Evolutionary conservation across 2,113 vertebrate species (phyloP).

Genomic region (Parus major): DNA sequence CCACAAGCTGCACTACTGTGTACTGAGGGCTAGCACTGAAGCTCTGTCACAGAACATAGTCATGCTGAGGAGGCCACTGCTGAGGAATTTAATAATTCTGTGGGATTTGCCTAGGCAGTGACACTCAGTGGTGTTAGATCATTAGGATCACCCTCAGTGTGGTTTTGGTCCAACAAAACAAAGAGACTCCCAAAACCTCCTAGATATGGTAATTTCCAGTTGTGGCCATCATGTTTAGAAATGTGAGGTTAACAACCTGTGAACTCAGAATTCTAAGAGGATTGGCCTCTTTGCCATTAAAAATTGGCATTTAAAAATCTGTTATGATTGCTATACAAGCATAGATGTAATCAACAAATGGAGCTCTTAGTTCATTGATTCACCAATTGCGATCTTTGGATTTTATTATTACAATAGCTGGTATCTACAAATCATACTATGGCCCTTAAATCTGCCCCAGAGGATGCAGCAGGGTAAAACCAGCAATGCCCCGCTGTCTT

Average conservation of each 20-base stretch:
- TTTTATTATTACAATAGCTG: neutral
- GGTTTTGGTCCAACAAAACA: neutral
- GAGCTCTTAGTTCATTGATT: neutral
- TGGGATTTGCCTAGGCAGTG: neutral
- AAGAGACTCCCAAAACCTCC: neutral
- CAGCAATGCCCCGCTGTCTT: neutral
- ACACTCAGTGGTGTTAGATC: accelerated
- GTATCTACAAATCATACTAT: neutral
- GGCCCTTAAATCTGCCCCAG: neutral
- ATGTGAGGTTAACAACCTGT: neutral
- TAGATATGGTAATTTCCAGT: neutral
- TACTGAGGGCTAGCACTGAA: neutral
- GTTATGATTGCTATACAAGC: neutral
- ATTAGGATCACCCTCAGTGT: neutral
- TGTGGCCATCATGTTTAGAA: neutral
- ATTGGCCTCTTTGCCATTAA: neutral
- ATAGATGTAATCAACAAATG: neutral
- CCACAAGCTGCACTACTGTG: neutral
- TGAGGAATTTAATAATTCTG: neutral
- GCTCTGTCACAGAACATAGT: neutral
- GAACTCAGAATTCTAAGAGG: neutral
- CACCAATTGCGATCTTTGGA: neutral
- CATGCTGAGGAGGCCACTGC: accelerated
- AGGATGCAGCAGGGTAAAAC: neutral
- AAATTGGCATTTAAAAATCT: neutral